Percentiles rank a stretch among this genome's conserved stretches.
Conservation (phyloP, 1,140 invertebrate genomes). For the Pantala flavescens region DNA sequence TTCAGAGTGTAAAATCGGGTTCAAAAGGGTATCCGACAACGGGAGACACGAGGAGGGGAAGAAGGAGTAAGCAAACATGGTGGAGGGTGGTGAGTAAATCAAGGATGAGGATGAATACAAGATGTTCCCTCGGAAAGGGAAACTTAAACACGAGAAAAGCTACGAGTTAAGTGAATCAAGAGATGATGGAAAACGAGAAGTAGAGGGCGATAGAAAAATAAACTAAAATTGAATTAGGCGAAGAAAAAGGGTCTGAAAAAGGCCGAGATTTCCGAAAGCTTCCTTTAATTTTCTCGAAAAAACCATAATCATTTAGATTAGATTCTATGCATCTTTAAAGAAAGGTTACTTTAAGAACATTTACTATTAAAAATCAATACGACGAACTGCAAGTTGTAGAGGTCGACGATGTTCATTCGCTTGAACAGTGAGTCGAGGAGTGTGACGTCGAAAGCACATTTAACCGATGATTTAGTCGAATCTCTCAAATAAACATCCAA, state of each 20-base stretch:
- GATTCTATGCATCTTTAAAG: too few relatives aligned
- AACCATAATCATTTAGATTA: too few relatives aligned
- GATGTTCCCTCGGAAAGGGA: background rate
- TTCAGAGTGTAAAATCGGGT: conserved; percentile 20
- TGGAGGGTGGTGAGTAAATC: background rate
- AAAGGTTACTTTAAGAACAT: too few relatives aligned
- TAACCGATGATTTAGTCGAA: too few relatives aligned
- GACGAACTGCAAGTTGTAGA: too few relatives aligned
- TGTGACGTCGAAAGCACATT: too few relatives aligned
- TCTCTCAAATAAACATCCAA: too few relatives aligned
- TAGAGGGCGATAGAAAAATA: background rate
- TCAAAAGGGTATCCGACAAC: conserved; percentile 18
- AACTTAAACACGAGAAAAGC: conserved; percentile 5
- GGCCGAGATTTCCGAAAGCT: too few relatives aligned
- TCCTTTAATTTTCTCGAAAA: too few relatives aligned
- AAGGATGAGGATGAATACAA: background rate
- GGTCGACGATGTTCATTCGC: too few relatives aligned
- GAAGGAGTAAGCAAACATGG: background rate
- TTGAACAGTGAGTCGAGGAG: too few relatives aligned
- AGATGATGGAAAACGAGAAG: conserved; percentile 9
- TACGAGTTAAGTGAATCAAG: conserved; percentile 5
- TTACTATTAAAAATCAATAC: too few relatives aligned
- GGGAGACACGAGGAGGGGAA: background rate
- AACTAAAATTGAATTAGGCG: background rate
- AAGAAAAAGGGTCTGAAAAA: background rate